Evolutionary conservation across 2,797 vertebrate species (phyloP).

Genomic region (Gymnoscopelus microlampas): DNA sequence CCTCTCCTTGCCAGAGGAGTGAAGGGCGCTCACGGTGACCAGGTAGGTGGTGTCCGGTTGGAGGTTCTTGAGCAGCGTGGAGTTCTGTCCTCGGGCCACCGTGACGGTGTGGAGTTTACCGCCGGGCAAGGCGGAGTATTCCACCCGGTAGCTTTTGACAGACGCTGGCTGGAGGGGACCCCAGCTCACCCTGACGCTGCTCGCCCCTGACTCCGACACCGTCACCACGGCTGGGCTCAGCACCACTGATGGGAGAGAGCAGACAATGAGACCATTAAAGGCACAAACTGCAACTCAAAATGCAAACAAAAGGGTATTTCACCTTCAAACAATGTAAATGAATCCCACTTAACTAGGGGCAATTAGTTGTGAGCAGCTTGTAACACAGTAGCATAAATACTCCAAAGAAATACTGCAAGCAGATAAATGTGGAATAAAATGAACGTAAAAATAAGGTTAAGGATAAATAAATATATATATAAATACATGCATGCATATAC

Average conservation of each 20-base stretch:
- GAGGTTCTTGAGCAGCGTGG: slow-evolving; percentile 86
- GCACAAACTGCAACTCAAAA: not conserved
- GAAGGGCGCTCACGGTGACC: slow-evolving; percentile 87
- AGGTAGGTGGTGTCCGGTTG: slow-evolving; percentile 89
- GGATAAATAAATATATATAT: too few relatives aligned
- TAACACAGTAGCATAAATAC: too few relatives aligned
- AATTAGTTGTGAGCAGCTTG: not conserved
- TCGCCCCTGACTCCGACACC: slow-evolving; percentile 83
- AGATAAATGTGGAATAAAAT: too few relatives aligned
- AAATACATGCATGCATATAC: too few relatives aligned
- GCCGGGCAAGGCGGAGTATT: slow-evolving; percentile 86
- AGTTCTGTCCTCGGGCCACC: slow-evolving; percentile 79
- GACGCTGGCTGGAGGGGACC: slow-evolving; percentile 80
- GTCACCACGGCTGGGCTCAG: slow-evolving; percentile 83
- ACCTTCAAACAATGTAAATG: not conserved
- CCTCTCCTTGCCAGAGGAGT: slow-evolving; percentile 86
- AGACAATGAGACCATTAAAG: not conserved
- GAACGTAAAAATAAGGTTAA: too few relatives aligned
- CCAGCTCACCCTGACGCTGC: slow-evolving; percentile 91
- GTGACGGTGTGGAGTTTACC: slow-evolving; percentile 76
- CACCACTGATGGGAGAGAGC: slow-evolving; percentile 68
- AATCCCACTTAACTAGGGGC: not conserved
- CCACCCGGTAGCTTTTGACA: slow-evolving; percentile 82
- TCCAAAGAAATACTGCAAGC: too few relatives aligned
- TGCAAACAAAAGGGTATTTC: not conserved